Base-by-base conservation (phyloP, 2,113 vertebrate species). In the Cepphus grylle region DNA sequence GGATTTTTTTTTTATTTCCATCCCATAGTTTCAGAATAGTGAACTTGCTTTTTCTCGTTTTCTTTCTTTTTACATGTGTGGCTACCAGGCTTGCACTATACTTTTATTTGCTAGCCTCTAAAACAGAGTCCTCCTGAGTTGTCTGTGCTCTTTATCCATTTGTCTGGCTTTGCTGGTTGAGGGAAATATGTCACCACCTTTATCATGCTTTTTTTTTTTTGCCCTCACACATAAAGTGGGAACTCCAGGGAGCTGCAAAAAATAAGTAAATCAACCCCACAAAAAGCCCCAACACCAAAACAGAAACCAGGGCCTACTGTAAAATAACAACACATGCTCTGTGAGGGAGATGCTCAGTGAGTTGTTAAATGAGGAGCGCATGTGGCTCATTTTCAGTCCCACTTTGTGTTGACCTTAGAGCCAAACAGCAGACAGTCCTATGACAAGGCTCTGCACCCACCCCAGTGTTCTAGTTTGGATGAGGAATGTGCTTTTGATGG, bases 201-300 rank as follows among this genome's bases (percentile, higher is more conserved):
- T 38, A 36, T 78, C 11, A 8, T 15, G 4, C 12, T 25, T 58
- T 49, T 52, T 21, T 61, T 66, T 32, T 10, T 72, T 27, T 11
- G 9, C 49, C 1, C 0, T 34, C 9, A 5, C 7, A 3, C 3
- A 5, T 15, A 3, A 72, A 40, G 2, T 49, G 18, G 30, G 23
- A 81, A 58, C 27, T 49, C 55, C 9, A 22, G 32, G 16, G 38
- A 45, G 20, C 4, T 92, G 11, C 5, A 34, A 23, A 66, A 42
- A 79, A 63, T 25, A 47, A 76, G 18, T 11, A 30, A 30, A 27
- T n/a, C 42, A 76, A 20, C 49, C 30, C 9, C 12, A 21, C 6
- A 20, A 65, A 78, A 73, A 18, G 34, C 11, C 13, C 7, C 18
- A 29, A 58, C 22, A 26, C 16, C 23, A 19, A 47, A 45, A 16